A percentile compares a stretch with the other conserved stretches of the same genome.
Conservation (phyloP, 2,113 vertebrate genomes). For the Setophaga kirtlandii region DNA sequence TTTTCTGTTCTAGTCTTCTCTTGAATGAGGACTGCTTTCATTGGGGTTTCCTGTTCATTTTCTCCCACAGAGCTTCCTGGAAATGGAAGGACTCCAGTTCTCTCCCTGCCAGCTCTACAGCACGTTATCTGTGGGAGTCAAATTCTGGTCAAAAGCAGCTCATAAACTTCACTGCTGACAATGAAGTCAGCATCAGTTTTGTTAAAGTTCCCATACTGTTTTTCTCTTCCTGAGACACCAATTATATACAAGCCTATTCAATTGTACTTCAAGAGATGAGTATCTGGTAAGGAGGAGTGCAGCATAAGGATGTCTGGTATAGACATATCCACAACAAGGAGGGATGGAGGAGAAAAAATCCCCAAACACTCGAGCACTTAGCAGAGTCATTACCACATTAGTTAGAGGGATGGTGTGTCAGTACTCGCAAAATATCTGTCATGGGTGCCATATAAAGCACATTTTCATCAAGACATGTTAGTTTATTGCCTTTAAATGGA, state of each 20-base stretch:
- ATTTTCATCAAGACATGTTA: background rate
- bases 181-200: background rate
- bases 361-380: background rate
- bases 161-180: background rate
- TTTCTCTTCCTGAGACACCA: background rate
- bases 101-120: background rate
- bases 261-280: background rate
- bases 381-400: background rate
- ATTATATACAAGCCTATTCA: background rate
- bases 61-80: background rate
- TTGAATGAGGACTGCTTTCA: background rate
- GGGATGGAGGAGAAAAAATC: background rate
- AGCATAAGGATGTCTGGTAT: background rate
- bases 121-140: background rate
- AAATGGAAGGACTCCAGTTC: background rate
- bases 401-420: background rate
- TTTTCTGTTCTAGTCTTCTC: background rate
- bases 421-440: background rate
- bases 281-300: background rate
- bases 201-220: background rate
- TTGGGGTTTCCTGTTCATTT: background rate
- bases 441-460: background rate
- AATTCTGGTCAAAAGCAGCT: background rate
- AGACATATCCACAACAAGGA: background rate
- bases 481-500: constrained; percentile 10